A percentile compares a stretch with the other conserved stretches of the same genome.
Evolutionary conservation across 2,113 vertebrate species (phyloP).

Genomic region (Budorcas taxicolor): DNA sequence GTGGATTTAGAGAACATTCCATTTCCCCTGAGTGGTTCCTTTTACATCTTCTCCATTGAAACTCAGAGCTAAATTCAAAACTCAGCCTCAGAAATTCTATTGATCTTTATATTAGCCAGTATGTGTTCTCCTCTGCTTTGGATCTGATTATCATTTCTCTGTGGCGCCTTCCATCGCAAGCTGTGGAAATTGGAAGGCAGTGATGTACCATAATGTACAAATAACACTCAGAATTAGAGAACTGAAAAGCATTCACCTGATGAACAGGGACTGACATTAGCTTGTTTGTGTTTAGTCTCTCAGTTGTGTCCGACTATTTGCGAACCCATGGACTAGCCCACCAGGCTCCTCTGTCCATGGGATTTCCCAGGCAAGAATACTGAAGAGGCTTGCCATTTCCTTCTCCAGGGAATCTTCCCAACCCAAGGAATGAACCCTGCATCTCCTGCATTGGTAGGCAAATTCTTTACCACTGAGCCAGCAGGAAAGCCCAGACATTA

Average conservation of each 20-base stretch:
- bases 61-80: neutral
- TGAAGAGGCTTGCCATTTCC: neutral
- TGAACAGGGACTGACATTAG: neutral
- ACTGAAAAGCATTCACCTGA: neutral
- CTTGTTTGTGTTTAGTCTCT: neutral
- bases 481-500: neutral
- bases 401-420: neutral
- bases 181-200: neutral
- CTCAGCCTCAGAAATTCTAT: neutral
- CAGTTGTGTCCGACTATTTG: neutral
- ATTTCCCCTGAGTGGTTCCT: neutral
- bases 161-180: neutral
- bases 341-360: neutral
- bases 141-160: neutral
- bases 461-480: neutral
- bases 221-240: neutral
- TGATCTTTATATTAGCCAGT: neutral
- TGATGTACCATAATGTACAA: neutral
- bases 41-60: neutral
- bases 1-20: neutral
- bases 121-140: neutral
- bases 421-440: neutral
- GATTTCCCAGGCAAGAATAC: neutral
- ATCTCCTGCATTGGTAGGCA: neutral
- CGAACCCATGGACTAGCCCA: neutral